Evolutionary conservation across 2,113 vertebrate genomes (phyloP).

Genomic region (Dryoscopus gambensis): DNA sequence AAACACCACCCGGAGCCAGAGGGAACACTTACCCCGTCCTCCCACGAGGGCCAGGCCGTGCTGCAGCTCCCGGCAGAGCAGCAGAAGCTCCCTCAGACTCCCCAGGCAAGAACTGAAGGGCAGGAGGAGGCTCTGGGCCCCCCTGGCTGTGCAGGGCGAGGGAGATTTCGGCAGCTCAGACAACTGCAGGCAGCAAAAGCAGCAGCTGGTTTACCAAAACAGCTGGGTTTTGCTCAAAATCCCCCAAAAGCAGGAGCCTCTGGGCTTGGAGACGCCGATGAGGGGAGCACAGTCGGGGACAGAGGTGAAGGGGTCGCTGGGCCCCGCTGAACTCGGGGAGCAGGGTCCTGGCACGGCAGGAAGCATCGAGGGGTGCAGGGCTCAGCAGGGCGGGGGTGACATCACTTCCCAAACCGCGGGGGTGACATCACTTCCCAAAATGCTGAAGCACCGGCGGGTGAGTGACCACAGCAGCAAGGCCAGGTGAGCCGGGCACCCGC

Average conservation of each 20-base stretch:
- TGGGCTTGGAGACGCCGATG: rapidly evolving
- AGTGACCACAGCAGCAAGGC: rapidly evolving
- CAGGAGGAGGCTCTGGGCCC: background rate
- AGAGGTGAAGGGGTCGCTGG: background rate
- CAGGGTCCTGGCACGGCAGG: background rate
- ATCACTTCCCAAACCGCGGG: background rate
- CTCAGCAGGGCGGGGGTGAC: background rate
- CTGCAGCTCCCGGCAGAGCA: background rate
- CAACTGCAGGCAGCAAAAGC: background rate
- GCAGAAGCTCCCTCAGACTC: background rate
- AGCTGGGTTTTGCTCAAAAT: background rate
- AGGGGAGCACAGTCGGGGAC: rapidly evolving
- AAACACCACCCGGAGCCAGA: background rate
- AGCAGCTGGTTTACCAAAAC: background rate
- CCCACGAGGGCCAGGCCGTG: background rate
- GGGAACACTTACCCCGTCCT: background rate
- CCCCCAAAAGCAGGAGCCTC: background rate
- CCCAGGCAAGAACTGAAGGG: background rate
- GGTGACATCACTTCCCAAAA: background rate
- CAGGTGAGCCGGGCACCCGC: background rate
- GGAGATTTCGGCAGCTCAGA: background rate
- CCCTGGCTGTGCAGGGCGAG: rapidly evolving
- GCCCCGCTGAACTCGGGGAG: rapidly evolving
- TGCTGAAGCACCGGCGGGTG: too few relatives aligned
- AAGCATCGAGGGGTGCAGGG: background rate